Base-by-base conservation (phyloP, 2,888 invertebrate species). In the Drosophila rubida region DNA sequence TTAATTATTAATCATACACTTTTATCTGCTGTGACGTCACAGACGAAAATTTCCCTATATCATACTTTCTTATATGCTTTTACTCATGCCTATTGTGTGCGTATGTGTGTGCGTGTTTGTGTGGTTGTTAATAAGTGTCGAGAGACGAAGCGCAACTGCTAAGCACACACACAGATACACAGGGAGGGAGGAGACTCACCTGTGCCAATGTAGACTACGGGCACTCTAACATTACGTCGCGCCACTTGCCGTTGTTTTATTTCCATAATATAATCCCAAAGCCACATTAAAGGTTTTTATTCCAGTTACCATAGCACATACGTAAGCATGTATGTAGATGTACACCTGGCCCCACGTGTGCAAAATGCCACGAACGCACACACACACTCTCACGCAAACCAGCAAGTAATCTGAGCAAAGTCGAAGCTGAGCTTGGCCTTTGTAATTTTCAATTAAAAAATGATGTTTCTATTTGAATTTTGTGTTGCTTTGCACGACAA, bases 251-350 rank as follows among this genome's bases (percentile, higher is more conserved):
- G 75, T 32, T 80, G 78, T 80, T 75, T 82, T 48, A 85, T 75
- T 55, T 60, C 69, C 78, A 89, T 81, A 78, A 90, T 80, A 69
- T 82, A 89, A 51, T 90, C 86, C 88, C 90, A 90, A 69, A 90
- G 67, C 85, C 88, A 90, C 90, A 90, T 90, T 72, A 55, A 73
- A 48, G 61, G 49, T 54, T 49, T 53, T 45, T 60, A 44, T 59
- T 59, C 63, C 62, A 60, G 44, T 55, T 64, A 25, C 6, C 39
- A 39, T 19, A 64, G 16, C 51, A 63, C 23, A 39, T 46, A 48
- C 13, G 37, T 35, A 46, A 45, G 44, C 50, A 9, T 9, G 11
- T 32, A 32, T 11, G 5, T n/a, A 32, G 11, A 11, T 44, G 46
- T 16, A 32, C 59, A 72, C 46, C 73, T 75, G 55, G 32, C 27